Evolutionary conservation across 2,888 invertebrate genomes (phyloP).

Genomic region (Strigamia transsilvanica): DNA sequence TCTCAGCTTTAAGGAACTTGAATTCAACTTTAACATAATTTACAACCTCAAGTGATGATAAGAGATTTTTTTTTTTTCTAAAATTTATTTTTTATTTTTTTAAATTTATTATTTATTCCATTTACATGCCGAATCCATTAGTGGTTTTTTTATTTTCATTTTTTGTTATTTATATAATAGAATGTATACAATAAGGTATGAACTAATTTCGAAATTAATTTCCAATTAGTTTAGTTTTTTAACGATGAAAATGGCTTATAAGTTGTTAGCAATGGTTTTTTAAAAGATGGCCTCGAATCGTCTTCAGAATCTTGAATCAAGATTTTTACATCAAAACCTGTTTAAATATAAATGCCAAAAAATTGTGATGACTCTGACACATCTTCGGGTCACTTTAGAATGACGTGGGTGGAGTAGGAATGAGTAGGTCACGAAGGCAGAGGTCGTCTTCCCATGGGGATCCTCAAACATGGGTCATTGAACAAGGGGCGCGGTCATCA

Average conservation of each 20-base stretch:
- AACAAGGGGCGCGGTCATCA: conserved; percentile 34
- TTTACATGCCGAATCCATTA: conserved; percentile 42
- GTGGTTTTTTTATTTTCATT: neutral
- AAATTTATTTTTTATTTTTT: neutral
- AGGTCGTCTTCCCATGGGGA: conserved; percentile 35
- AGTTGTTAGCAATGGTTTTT: neutral
- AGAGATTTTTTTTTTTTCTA: neutral
- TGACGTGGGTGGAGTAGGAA: conserved; percentile 29
- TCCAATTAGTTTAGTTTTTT: neutral
- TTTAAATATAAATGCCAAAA: conserved; percentile 41
- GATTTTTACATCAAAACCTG: neutral
- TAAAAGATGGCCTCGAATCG: neutral
- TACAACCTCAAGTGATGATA: conserved; percentile 36
- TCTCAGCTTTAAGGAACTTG: conserved; percentile 19
- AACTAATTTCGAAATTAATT: neutral
- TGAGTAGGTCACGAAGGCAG: conserved; percentile 41
- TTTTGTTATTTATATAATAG: neutral
- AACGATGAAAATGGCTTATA: neutral
- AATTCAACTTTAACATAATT: conserved; percentile 1
- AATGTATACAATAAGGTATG: neutral
- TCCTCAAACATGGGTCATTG: conserved; percentile 33
- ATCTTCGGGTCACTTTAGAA: conserved; percentile 22
- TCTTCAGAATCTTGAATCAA: neutral
- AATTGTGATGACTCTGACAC: conserved; percentile 13
- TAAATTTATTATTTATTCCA: neutral